Percentiles rank a stretch among this genome's conserved stretches.
phyloP scores from a whole-genome alignment of 1,140 invertebrate genomes.

The Steinernema feltiae region DNA sequence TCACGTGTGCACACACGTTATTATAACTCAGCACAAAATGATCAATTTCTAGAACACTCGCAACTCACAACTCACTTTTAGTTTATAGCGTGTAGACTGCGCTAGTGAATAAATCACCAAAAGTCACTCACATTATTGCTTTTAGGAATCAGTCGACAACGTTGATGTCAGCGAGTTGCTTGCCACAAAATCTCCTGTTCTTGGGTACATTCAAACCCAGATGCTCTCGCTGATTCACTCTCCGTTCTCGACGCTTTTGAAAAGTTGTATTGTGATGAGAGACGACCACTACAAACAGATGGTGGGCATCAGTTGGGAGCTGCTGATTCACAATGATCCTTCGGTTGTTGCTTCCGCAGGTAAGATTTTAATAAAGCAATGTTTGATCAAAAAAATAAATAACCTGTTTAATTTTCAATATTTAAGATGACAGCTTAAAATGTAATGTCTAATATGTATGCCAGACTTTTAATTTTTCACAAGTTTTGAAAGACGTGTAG shows the following conservation, averaged over 20 bases:
- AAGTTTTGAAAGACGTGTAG: no score
- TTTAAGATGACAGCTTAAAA: no score
- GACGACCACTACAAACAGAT: conserved; percentile 81
- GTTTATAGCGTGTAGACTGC: neutral
- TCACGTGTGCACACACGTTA: no score
- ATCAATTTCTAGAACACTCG: no score
- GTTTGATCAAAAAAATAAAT: no score
- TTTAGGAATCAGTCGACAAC: neutral
- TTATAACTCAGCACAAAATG: no score
- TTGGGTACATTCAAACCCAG: conserved; percentile 60
- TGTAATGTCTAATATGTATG: no score
- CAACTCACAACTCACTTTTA: neutral
- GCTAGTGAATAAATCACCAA: conserved; percentile 22
- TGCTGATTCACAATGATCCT: conserved; percentile 73
- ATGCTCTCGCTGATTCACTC: conserved; percentile 80
- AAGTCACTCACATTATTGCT: neutral
- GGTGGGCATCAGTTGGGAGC: conserved; percentile 83
- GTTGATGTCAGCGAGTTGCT: conserved; percentile 35
- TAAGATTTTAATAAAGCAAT: no score
- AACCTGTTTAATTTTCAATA: no score
- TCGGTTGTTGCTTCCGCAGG: conserved; percentile 62
- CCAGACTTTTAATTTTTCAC: no score
- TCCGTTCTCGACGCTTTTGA: conserved; percentile 78
- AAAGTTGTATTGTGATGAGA: conserved; percentile 79
- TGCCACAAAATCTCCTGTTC: conserved; percentile 31